phyloP scores from a whole-genome alignment of 2,797 vertebrate genomes.

The Pangasius djambal region DNA sequence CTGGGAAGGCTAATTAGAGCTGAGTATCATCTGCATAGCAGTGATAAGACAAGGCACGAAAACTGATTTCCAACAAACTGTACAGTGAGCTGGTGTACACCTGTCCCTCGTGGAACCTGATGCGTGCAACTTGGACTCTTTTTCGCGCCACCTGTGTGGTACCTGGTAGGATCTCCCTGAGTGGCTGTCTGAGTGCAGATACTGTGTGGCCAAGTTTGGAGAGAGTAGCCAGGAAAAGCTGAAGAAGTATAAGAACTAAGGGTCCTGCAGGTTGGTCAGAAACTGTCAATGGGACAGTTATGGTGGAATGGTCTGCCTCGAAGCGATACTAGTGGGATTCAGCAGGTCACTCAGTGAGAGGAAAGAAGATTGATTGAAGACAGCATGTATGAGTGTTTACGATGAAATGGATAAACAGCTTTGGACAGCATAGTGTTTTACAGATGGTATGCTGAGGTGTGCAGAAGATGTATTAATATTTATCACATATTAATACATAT shows the following conservation, averaged over 20 bases:
- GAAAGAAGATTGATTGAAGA: neutral
- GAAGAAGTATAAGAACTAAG: neutral
- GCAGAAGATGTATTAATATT: neutral
- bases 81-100: neutral
- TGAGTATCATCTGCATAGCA: neutral
- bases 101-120: neutral
- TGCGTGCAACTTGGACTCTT: neutral
- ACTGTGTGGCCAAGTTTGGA: neutral
- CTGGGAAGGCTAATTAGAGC: neutral
- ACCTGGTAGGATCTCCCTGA: neutral
- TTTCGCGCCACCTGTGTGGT: neutral
- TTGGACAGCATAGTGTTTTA: neutral
- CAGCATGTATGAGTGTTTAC: neutral
- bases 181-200: neutral
- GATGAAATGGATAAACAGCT: neutral
- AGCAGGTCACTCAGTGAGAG: neutral
- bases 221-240: neutral
- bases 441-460: neutral
- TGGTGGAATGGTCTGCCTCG: neutral
- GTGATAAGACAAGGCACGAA: neutral
- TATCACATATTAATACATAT: neutral
- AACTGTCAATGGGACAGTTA: neutral
- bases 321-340: neutral
- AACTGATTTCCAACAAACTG: neutral
- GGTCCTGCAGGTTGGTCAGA: neutral